Evolutionary conservation across 2,797 vertebrate species (phyloP).

Genomic region (Coregonus ussuriensis): DNA sequence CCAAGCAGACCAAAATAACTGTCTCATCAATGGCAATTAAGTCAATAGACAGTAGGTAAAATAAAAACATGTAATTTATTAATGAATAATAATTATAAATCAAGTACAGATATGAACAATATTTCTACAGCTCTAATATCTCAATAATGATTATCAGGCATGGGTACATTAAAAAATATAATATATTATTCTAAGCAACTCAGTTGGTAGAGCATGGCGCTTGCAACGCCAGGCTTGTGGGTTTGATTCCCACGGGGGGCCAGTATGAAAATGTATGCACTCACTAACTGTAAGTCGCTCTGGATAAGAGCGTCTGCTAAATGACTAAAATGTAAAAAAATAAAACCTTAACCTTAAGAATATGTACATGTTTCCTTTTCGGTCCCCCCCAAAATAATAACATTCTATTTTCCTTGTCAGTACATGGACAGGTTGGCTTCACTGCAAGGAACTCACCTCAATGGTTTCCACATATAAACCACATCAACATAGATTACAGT

Average conservation of each 20-base stretch:
- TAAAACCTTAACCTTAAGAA: background rate
- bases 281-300: no score
- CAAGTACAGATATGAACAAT: background rate
- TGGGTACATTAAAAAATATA: conserved; percentile 15
- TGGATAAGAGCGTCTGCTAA: no score
- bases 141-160: conserved; percentile 7
- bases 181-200: conserved; percentile 12
- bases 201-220: no score
- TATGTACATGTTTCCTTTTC: conserved; percentile 4
- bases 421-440: background rate
- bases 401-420: background rate
- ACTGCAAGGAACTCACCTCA: background rate
- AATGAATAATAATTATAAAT: background rate
- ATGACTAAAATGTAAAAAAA: background rate
- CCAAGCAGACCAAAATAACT: background rate
- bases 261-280: no score
- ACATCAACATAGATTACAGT: conserved; percentile 4
- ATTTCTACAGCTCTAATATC: background rate
- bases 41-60: background rate
- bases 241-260: no score
- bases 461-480: background rate
- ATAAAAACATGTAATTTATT: conserved; percentile 18
- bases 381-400: background rate
- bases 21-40: background rate
- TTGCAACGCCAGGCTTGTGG: no score